A percentile compares a stretch with the other conserved stretches of the same genome.
These are phyloP conservation scores for Iselma pallidipennis DNA, from an alignment of 2,888 invertebrate species.

Conservation along the genomic window DNA sequence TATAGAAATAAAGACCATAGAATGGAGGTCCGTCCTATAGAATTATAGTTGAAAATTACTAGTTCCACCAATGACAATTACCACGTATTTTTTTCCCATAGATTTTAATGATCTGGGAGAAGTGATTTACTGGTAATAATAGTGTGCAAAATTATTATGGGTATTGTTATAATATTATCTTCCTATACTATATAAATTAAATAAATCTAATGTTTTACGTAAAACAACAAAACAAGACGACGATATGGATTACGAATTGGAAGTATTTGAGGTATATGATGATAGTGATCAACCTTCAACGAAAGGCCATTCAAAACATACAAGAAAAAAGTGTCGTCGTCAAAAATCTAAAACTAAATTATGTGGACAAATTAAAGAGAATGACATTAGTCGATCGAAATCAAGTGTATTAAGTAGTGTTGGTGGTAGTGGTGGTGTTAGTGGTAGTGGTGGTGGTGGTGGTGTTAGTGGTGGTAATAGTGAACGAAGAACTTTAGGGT, in stretches of 20 bases:
- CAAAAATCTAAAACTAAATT: slow-evolving; percentile 47
- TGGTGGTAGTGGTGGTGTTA: neutral
- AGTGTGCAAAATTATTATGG: neutral
- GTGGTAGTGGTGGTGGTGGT: neutral
- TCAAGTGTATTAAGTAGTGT: slow-evolving; percentile 43
- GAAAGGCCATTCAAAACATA: slow-evolving; percentile 47
- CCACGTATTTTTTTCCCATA: too few species aligned
- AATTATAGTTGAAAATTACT: too few species aligned
- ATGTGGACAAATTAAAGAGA: slow-evolving; percentile 43
- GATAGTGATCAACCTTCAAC: slow-evolving; percentile 49
- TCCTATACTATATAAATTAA: neutral
- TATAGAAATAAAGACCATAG: too few species aligned
- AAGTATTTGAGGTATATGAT: slow-evolving; percentile 58
- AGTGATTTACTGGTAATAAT: too few species aligned
- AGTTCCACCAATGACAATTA: too few species aligned
- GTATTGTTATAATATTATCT: too few species aligned
- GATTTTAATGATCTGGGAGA: too few species aligned
- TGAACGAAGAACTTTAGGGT: slow-evolving; percentile 54
- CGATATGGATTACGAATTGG: slow-evolving; percentile 59
- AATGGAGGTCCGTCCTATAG: too few species aligned
- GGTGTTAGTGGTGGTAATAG: slow-evolving; percentile 5
- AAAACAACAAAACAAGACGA: slow-evolving; percentile 3
- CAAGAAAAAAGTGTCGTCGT: slow-evolving; percentile 55
- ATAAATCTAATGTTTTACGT: neutral
- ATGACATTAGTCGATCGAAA: slow-evolving; percentile 50